These are phyloP conservation scores for Columba livia DNA, from an alignment of 2,113 vertebrate genomes.

Conservation along the genomic window DNA sequence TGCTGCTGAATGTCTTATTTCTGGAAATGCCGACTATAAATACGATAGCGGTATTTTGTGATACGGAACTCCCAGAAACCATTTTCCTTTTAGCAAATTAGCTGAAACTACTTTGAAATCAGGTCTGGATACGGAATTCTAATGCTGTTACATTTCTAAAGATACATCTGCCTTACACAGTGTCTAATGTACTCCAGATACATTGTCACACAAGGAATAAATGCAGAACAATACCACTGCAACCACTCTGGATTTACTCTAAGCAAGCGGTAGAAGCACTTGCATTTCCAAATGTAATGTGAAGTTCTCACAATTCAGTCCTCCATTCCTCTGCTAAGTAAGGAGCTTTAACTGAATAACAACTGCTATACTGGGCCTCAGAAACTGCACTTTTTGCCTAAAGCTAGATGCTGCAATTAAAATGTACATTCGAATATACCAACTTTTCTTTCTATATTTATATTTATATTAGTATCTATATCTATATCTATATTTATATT, in stretches of 20 bases:
- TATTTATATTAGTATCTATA: too few species aligned
- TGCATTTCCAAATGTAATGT: not conserved
- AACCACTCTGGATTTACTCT: not conserved
- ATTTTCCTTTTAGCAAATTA: not conserved
- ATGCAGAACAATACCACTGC: not conserved
- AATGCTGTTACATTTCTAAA: not conserved
- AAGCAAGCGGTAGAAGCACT: not conserved
- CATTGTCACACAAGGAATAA: not conserved
- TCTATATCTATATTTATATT: not conserved
- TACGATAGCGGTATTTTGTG: not conserved
- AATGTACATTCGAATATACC: not conserved
- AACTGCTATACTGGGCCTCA: not conserved
- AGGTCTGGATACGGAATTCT: not conserved
- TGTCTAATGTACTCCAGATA: not conserved
- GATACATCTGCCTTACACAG: not conserved
- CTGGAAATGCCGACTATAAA: not conserved
- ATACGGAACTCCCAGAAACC: not conserved
- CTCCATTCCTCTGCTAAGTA: not conserved
- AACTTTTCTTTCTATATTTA: not conserved
- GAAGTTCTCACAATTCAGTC: not conserved
- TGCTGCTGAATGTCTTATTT: not conserved
- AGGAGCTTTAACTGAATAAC: not conserved
- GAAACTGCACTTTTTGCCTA: not conserved
- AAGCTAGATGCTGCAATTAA: not conserved
- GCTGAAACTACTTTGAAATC: not conserved